A percentile compares a stretch with the other conserved stretches of the same genome.
Evolutionary conservation across 1,140 invertebrate species (phyloP).

Genomic region (Calliphora vicina): DNA sequence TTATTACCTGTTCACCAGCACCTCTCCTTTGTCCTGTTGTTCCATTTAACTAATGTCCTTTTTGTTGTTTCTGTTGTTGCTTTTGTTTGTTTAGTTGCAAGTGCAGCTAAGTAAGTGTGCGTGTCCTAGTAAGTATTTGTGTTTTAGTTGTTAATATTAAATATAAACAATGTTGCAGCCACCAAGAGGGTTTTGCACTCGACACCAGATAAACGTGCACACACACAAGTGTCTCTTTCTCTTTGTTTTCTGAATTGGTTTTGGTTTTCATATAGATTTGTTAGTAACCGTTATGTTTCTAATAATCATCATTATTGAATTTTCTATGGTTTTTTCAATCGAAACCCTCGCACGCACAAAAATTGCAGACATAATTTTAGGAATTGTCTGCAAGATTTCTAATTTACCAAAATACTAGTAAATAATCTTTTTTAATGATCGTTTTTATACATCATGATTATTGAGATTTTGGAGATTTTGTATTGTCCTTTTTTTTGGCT

Average conservation of each 20-base stretch:
- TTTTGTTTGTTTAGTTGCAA: no score
- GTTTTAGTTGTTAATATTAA: background rate
- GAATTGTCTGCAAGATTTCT: background rate
- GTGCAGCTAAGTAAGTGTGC: no score
- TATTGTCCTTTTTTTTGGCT: no score
- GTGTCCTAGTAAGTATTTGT: background rate
- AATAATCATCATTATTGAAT: conserved; percentile 23
- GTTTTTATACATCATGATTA: no score
- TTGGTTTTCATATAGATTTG: background rate
- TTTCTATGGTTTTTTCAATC: conserved; percentile 12
- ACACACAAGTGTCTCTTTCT: background rate
- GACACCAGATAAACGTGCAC: background rate
- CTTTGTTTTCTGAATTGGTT: background rate
- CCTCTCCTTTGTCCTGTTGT: background rate
- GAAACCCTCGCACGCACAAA: background rate
- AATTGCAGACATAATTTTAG: conserved; percentile 14
- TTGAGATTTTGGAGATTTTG: no score
- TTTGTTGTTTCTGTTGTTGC: background rate
- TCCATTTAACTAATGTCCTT: conserved; percentile 10
- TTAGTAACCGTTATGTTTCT: conserved; percentile 21
- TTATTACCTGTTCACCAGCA: background rate
- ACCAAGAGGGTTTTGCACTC: background rate
- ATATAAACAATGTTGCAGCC: background rate
- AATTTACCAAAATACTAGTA: no score
- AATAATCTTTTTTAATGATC: no score